Percentiles rank a stretch among this genome's conserved stretches.
Conservation (phyloP, 2,797 vertebrate species). For the Liasis olivaceus region DNA sequence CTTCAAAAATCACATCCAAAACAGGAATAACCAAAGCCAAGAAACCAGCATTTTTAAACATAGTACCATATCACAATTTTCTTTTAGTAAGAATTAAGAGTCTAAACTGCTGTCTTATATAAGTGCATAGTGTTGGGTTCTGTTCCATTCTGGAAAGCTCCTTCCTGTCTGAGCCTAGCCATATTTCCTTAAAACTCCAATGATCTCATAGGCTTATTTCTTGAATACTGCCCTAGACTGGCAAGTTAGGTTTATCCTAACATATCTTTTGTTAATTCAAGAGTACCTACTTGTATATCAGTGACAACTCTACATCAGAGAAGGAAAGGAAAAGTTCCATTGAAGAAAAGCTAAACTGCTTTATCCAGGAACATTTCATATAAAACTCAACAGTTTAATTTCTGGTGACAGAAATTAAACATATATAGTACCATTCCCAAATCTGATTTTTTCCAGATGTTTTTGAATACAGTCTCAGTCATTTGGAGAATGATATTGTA, state of each 20-base stretch:
- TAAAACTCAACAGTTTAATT: neutral
- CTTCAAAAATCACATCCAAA: neutral
- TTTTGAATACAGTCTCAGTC: neutral
- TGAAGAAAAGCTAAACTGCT: neutral
- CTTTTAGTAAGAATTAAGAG: neutral
- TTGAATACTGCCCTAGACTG: neutral
- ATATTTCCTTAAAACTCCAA: neutral
- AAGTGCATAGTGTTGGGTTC: neutral
- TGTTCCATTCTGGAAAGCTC: neutral
- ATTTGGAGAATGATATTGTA: neutral
- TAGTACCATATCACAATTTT: conserved; percentile 2
- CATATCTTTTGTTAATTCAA: neutral
- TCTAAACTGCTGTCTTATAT: neutral
- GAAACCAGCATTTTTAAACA: conserved; percentile 16
- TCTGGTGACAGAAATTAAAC: neutral
- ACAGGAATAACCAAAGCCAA: conserved; percentile 29
- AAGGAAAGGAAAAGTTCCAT: neutral
- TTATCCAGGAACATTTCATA: neutral
- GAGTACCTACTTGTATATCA: neutral
- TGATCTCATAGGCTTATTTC: neutral
- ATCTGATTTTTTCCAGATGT: neutral
- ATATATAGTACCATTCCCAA: neutral
- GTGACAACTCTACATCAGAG: neutral
- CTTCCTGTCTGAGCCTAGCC: neutral
- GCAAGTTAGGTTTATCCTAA: neutral